Evolutionary conservation across 2,888 invertebrate species (phyloP).

Genomic region (Phymatocera aterrima): DNA sequence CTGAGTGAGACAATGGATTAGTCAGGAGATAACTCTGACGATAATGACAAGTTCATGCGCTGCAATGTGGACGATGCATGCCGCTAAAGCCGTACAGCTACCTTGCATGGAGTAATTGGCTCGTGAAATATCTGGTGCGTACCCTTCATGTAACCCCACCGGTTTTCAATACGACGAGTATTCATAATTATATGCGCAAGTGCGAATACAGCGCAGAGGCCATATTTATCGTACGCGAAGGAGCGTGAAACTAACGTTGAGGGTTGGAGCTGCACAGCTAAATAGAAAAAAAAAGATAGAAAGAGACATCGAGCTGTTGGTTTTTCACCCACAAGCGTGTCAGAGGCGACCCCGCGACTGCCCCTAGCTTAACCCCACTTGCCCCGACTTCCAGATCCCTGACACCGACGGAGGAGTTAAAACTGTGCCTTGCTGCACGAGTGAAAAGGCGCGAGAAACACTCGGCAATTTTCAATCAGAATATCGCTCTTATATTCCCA

Average conservation of each 20-base stretch:
- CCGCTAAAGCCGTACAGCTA: conserved; percentile 9
- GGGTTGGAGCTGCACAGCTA: conserved; percentile 10
- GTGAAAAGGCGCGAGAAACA: not conserved
- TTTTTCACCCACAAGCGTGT: conserved; percentile 66
- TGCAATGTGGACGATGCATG: not conserved
- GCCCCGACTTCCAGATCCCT: conserved; percentile 55
- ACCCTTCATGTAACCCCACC: not conserved
- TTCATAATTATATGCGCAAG: conserved; percentile 27
- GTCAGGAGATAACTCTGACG: not conserved
- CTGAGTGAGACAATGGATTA: not conserved
- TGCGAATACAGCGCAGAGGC: conserved; percentile 37
- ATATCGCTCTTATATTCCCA: not conserved
- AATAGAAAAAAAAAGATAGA: conserved; percentile 2
- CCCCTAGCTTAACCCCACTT: conserved; percentile 70
- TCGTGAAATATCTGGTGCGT: conserved; percentile 1
- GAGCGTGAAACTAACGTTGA: conserved; percentile 22
- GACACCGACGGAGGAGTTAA: conserved; percentile 63
- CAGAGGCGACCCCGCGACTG: conserved; percentile 69
- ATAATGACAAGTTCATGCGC: conserved; percentile 5
- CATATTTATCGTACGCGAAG: conserved; percentile 34
- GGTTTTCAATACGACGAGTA: not conserved
- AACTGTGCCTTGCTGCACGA: conserved; percentile 50
- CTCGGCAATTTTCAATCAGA: not conserved
- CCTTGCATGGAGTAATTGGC: conserved; percentile 23
- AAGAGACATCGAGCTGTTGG: conserved; percentile 49